Evolutionary conservation across 1,140 invertebrate species (phyloP).

Genomic region (Halictus rubicundus): DNA sequence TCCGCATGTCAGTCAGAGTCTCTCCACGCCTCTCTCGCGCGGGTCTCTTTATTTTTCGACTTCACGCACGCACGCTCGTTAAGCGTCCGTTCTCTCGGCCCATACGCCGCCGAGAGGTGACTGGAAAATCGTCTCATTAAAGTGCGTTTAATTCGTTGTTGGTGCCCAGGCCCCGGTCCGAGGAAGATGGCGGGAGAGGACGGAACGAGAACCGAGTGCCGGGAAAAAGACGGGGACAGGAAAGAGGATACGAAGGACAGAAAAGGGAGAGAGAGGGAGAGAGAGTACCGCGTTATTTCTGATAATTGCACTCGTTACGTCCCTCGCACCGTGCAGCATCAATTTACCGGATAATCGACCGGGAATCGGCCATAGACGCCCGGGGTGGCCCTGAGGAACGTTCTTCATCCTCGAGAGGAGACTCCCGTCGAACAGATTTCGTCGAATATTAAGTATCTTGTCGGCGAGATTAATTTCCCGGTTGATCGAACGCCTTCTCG

Average conservation of each 20-base stretch:
- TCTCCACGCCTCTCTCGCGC: too few species aligned
- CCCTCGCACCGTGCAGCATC: slow-evolving; percentile 39
- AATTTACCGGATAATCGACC: slow-evolving; percentile 55
- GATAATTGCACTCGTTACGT: slow-evolving; percentile 60
- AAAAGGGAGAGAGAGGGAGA: slow-evolving; percentile 2
- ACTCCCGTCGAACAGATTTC: background rate
- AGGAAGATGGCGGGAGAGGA: too few species aligned
- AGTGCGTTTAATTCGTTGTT: slow-evolving; percentile 52
- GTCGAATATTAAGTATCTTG: slow-evolving; percentile 29
- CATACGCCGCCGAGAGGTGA: slow-evolving; percentile 45
- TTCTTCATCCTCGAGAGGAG: background rate
- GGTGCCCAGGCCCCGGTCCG: background rate
- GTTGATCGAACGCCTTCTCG: slow-evolving; percentile 28
- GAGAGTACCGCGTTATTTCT: slow-evolving; percentile 48
- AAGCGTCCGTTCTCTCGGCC: slow-evolving; percentile 45
- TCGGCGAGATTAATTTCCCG: slow-evolving; percentile 49
- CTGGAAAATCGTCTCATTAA: slow-evolving; percentile 66
- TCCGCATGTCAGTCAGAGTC: too few species aligned
- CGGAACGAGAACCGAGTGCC: slow-evolving; percentile 23
- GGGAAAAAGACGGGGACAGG: slow-evolving; percentile 3
- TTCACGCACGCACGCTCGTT: slow-evolving; percentile 57
- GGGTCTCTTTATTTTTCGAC: slow-evolving; percentile 52
- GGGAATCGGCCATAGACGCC: slow-evolving; percentile 43
- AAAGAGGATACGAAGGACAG: background rate
- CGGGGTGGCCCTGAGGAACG: background rate